phyloP scores from a whole-genome alignment of 2,797 vertebrate species.

The Malurus leucopterus region DNA sequence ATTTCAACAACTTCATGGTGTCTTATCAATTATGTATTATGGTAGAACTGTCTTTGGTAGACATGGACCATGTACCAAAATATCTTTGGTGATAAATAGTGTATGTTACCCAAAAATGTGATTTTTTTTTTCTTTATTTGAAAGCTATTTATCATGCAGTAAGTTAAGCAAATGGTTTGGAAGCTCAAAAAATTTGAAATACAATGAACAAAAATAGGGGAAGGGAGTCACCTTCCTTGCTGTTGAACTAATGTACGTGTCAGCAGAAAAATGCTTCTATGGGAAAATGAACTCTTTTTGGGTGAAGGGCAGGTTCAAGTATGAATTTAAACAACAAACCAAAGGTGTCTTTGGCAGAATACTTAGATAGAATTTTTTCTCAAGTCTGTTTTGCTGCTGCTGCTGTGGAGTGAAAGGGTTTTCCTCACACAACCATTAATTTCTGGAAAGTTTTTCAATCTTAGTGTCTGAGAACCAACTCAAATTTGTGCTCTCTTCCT shows the following conservation, averaged over 20 bases:
- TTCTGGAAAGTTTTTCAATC: not conserved
- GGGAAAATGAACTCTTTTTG: not conserved
- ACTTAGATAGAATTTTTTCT: not conserved
- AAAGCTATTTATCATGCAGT: not conserved
- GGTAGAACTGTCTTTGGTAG: not conserved
- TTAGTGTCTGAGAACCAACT: rapidly evolving
- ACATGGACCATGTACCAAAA: not conserved
- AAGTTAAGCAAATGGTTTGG: not conserved
- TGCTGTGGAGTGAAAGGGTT: not conserved
- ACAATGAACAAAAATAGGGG: not conserved
- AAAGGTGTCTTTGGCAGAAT: not conserved
- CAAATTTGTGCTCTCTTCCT: not conserved
- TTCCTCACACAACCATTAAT: not conserved
- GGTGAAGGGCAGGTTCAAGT: not conserved
- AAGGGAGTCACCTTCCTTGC: not conserved
- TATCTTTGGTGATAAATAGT: not conserved
- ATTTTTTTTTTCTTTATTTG: rapidly evolving
- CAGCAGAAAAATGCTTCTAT: not conserved
- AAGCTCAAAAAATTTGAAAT: not conserved
- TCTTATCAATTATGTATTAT: not conserved
- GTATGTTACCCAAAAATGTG: not conserved
- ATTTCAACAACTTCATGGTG: not conserved
- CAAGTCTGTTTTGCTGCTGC: not conserved
- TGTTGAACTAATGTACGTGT: not conserved
- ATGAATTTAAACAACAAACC: not conserved